Evolutionary conservation across 2,113 vertebrate species (phyloP), one percentile per base, ranked within the genome.

Genomic region (Vireo altiloquus): DNA sequence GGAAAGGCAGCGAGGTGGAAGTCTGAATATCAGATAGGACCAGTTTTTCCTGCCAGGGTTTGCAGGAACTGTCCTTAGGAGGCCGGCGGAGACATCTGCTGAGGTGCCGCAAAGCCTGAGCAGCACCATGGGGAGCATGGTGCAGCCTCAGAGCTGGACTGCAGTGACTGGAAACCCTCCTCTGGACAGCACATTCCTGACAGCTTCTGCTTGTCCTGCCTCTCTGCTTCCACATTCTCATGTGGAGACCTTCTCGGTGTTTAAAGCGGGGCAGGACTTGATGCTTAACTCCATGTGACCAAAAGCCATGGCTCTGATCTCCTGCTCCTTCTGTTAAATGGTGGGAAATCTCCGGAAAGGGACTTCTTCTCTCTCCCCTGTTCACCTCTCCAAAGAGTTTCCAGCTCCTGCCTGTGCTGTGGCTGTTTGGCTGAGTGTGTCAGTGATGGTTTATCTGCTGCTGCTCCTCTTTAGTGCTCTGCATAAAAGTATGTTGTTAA

Each of bases 81-180:
- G 47, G 56, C 59, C 3, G 4, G 9, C 0, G 0, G 46, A 71
- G 19, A 44, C 1, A 1, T 35, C 42, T 64, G 44, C 49, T 2
- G 5, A 59, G 31, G 57, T 88, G 79, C 49, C 8, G 19, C 6
- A 6, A 68, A 90, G 66, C 24, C 54, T 89, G 39, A 75, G 77
- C 27, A 84, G 25, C 69, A 77, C 84, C 28, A 4, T 2, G 5
- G 71, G 85, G 33, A 50, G 15, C 5, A 9, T 39, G 21, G 42
- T 9, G 8, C 28, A 66, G 56, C 5, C 31, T 19, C 13, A 18
- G 61, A 59, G 52, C 24, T 52, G 65, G 37, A 15, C 54, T 52
- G 46, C 33, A 39, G 69, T 6, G 3, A 35, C 44, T 80, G 35
- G 47, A 71, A 86, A 59, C 33, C 23, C 42, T 82, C 17, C 30